Conservation (phyloP, 2,888 invertebrate genomes). For the Dynastes grantii region DNA sequence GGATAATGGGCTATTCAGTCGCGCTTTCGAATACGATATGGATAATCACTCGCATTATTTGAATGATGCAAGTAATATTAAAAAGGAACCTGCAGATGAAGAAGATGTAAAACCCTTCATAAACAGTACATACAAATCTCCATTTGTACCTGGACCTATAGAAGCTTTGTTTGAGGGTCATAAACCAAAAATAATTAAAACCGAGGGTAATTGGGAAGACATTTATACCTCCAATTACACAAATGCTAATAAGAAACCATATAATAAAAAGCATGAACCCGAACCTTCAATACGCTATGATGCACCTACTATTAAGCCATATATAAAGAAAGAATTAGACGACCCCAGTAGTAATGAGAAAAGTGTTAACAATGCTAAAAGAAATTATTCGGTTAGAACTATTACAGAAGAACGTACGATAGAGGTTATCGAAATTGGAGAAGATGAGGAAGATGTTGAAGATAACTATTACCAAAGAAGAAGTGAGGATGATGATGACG, state of each 20-base stretch:
- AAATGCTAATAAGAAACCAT: no score
- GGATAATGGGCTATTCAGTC: no score
- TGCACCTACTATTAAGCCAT: no score
- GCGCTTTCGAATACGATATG: background rate
- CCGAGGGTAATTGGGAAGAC: constrained; percentile 25
- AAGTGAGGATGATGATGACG: background rate
- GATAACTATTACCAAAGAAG: background rate
- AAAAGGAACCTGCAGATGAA: constrained; percentile 39
- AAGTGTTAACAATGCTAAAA: background rate
- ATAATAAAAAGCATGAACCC: no score
- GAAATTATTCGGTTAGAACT: no score
- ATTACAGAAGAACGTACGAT: no score
- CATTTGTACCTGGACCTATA: constrained; percentile 47
- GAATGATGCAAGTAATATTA: constrained; percentile 22
- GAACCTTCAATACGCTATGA: no score
- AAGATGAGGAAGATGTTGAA: background rate
- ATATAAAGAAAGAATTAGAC: background rate
- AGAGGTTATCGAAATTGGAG: no score
- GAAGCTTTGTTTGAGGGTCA: constrained; percentile 34
- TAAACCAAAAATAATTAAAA: constrained; percentile 45
- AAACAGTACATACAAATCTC: constrained; percentile 27
- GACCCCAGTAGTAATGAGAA: background rate
- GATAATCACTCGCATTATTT: background rate
- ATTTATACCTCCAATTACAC: background rate
- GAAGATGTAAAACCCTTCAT: constrained; percentile 42